Evolutionary conservation across 1,140 invertebrate species (phyloP).

Genomic region (Lethocerus indicus): DNA sequence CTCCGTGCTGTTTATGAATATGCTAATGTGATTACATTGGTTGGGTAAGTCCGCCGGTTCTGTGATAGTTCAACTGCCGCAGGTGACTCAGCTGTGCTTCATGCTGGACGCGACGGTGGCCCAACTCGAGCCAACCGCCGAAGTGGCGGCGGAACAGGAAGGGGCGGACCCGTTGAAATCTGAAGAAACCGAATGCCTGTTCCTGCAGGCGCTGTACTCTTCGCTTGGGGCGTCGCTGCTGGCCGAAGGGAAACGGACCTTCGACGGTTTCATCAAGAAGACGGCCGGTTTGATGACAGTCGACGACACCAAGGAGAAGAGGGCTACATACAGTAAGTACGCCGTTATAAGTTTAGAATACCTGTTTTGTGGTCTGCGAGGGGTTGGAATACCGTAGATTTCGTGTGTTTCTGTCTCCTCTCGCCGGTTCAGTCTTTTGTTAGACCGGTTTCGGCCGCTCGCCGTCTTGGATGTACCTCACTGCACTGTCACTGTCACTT

Average conservation of each 20-base stretch:
- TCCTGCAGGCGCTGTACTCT: conserved; percentile 61
- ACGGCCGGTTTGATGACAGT: conserved; percentile 45
- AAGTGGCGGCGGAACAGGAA: no score
- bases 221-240: conserved; percentile 65
- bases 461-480: no score
- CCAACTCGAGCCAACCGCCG: conserved; percentile 33
- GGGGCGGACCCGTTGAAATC: neutral
- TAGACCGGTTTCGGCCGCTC: neutral
- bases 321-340: conserved; percentile 39
- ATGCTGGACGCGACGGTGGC: conserved; percentile 37
- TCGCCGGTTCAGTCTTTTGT: neutral
- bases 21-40: no score
- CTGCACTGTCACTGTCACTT: no score
- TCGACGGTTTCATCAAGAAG: conserved; percentile 41
- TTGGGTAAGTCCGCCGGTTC: no score
- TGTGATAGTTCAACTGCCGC: conserved; percentile 12
- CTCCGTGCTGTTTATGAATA: no score
- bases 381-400: no score
- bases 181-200: conserved; percentile 42
- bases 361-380: neutral
- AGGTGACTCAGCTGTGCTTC: conserved; percentile 66
- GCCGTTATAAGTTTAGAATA: neutral
- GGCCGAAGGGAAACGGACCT: conserved; percentile 43
- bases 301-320: conserved; percentile 40
- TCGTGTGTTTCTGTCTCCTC: no score